Base-by-base conservation (phyloP, 2,797 vertebrate species). In the Pygocentrus nattereri region DNA sequence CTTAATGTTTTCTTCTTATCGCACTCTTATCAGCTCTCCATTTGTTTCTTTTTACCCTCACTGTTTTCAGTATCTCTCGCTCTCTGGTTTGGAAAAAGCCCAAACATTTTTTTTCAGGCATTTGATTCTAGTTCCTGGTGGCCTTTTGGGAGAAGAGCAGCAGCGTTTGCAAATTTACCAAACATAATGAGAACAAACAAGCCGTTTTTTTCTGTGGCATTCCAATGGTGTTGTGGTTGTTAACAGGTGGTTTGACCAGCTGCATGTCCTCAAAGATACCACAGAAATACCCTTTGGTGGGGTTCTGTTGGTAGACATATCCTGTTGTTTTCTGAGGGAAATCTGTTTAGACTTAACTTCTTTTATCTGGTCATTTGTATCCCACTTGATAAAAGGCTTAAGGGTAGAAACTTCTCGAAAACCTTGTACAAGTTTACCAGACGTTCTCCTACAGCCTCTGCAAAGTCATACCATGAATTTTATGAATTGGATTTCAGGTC, bases 321-420 rank as follows among this genome's bases (percentile, higher is more conserved):
- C 90, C 91, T 93, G 90, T 90, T 90, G 85, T 88, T 90, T 82
- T 90, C 84, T 67, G 23, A 85, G 73, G 52, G 25, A 85, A 85
- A 85, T 90, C 92, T 94, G 92, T 84, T 91, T 82, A 79, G 85
- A 90, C 92, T 92, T 90, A 93, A 78, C 80, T 76, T 74, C 38
- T 70, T 82, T 78, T 73, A 72, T 84, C 73, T 73, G 47, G 61
- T 79, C 69, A 59, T 76, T 74, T 47, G 58, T 64, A 71, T 69
- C n/a, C 23, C 47, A 47, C 52, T 68, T 83, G 27, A 79, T 76
- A 75, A 81, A 69, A 31, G 47, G 52, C 80, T 76, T 50, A 56
- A 58, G 70, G 71, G 31, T 44, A 70, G 62, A 34, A 67, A 54
- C 38, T 75, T 86, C 64, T 79, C 27, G 62, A 84, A 79, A 82